These are phyloP conservation scores for Stichopus chloronotus DNA, from an alignment of 35 echinoderm and acorn worm genomes.

Conservation along the genomic window DNA sequence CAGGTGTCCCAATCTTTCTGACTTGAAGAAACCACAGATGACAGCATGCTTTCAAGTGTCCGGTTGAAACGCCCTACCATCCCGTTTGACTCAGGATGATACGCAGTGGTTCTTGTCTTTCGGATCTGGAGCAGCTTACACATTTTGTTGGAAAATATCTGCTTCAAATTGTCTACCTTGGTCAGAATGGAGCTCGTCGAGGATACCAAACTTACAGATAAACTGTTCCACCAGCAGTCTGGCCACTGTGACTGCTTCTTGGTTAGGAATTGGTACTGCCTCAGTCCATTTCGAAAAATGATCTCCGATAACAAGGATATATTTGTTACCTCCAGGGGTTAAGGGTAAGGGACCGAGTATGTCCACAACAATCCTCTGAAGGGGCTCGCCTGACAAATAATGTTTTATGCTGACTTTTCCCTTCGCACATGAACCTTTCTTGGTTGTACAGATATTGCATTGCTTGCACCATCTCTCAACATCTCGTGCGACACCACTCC, in stretches of 20 bases:
- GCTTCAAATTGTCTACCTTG: slow-evolving; percentile 38
- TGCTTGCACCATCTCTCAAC: not conserved
- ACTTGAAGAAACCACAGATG: not conserved
- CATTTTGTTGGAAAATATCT: slow-evolving; percentile 22
- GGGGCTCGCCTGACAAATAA: not conserved
- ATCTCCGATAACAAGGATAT: slow-evolving; percentile 9
- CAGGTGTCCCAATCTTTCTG: slow-evolving; percentile 29
- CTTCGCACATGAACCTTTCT: not conserved
- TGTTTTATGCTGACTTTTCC: not conserved
- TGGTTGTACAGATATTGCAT: slow-evolving; percentile 7
- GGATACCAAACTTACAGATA: slow-evolving; percentile 7
- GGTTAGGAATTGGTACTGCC: not conserved
- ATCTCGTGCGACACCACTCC: slow-evolving; percentile 21
- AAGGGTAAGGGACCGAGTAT: slow-evolving; percentile 50
- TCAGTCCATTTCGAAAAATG: slow-evolving; percentile 2
- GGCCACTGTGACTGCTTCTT: not conserved
- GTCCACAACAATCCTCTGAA: slow-evolving; percentile 39
- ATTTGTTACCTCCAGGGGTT: not conserved
- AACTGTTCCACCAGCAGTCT: slow-evolving; percentile 29
- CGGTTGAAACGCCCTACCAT: not conserved
- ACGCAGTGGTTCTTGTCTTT: slow-evolving; percentile 22
- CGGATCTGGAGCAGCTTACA: not conserved
- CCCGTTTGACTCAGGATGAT: slow-evolving; percentile 10
- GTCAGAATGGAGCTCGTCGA: slow-evolving; percentile 15
- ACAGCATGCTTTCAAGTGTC: slow-evolving; percentile 2